Evolutionary conservation across 2,797 vertebrate species (phyloP).

Genomic region (Falco columbarius): DNA sequence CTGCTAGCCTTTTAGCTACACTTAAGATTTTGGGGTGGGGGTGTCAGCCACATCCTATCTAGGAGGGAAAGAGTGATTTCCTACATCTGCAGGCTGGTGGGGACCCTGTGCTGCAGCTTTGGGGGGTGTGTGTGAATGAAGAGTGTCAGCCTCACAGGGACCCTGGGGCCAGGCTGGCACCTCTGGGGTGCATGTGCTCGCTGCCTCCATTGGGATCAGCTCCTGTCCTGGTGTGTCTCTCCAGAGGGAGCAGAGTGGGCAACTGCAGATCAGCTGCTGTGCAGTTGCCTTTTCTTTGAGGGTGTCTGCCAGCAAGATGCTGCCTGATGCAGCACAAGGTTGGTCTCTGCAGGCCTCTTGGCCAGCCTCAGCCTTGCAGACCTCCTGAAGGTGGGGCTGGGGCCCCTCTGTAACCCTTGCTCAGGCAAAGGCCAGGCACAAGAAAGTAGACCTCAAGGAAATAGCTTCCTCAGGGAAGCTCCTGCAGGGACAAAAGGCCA

Average conservation of each 20-base stretch:
- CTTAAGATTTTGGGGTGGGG: neutral
- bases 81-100: neutral
- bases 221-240: neutral
- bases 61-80: neutral
- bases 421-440: neutral
- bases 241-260: too few species aligned
- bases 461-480: neutral
- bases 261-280: neutral
- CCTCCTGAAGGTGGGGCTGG: neutral
- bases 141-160: neutral
- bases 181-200: neutral
- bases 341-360: neutral
- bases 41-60: neutral
- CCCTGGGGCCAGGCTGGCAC: neutral
- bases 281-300: neutral
- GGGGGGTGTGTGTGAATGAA: neutral
- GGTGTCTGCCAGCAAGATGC: neutral
- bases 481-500: neutral
- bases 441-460: neutral
- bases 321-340: neutral
- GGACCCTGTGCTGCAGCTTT: neutral
- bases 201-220: neutral
- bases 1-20: neutral
- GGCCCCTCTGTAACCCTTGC: neutral
- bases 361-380: neutral